A percentile compares a stretch with the other conserved stretches of the same genome.
These are phyloP conservation scores for Drosophila affinis DNA, from an alignment of 2,888 invertebrate species.

Conservation along the genomic window DNA sequence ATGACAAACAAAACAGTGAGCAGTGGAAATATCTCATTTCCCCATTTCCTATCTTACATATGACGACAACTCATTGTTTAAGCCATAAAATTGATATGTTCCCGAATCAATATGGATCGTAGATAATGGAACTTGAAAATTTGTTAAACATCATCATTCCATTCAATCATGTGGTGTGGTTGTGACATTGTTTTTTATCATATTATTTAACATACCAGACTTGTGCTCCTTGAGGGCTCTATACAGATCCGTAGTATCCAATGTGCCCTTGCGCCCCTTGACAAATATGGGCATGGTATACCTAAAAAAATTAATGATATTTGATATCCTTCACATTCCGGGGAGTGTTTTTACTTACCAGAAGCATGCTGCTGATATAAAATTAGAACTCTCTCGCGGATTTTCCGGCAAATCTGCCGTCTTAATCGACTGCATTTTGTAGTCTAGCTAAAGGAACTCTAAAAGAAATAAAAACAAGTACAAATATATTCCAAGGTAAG, in stretches of 20 bases:
- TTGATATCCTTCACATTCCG: no score
- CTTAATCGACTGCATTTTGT: constrained; percentile 83
- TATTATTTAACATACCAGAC: constrained; percentile 84
- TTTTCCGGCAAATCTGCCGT: constrained; percentile 84
- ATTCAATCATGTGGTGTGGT: neutral
- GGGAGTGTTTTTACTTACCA: constrained; percentile 82
- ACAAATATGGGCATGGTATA: constrained; percentile 91
- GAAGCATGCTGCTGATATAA: constrained; percentile 87
- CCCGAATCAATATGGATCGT: neutral
- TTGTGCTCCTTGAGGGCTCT: constrained; percentile 88
- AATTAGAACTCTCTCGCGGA: constrained; percentile 86
- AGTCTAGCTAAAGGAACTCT: constrained; percentile 23
- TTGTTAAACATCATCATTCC: neutral
- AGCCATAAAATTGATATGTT: neutral
- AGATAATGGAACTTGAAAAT: neutral
- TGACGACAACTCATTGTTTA: neutral
- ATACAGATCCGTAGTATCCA: constrained; percentile 90
- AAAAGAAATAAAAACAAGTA: constrained; percentile 2
- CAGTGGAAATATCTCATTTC: neutral
- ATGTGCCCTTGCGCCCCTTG: constrained; percentile 88
- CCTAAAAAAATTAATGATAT: constrained; percentile 82
- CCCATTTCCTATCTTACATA: neutral
- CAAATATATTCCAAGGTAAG: neutral
- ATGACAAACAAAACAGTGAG: neutral
- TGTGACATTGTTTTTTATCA: neutral